Base-by-base conservation (phyloP, 2,888 invertebrate species). In the Macroteleia sp. region DNA sequence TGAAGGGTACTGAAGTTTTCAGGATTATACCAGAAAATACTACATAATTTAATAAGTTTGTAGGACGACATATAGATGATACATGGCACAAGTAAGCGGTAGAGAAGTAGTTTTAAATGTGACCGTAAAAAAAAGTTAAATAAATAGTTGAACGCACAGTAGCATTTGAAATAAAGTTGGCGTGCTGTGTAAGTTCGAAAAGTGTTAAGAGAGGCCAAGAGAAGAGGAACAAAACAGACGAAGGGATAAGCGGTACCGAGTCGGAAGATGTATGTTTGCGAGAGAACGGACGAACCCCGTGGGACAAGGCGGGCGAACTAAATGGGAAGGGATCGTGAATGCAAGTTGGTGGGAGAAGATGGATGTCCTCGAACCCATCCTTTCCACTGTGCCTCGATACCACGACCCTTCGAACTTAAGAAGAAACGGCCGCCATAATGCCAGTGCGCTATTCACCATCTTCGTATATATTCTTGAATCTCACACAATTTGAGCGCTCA, bases 341-440 rank as follows among this genome's bases (percentile, higher is more conserved):
- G 70, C 77, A 42, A 76, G 34, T 57, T 71, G 83, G 88, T 84
- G 86, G 88, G 88, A 83, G 88, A 90, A 91, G 91, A 91, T 90
- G 88, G 86, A 91, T 91, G 89, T 89, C 87, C 90, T 88, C 89
- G 90, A 87, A 85, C 87, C 87, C 86, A 85, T 88, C 89, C 90
- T 86, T 87, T 81, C 82, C 81, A 64, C 77, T 69, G 78, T 81
- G 81, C 82, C 83, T 84, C 83, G 84, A 83, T 83, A 84, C 83
- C 88, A 85, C 89, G 87, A 89, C 86, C 88, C 89, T 85, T 88
- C 82, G 87, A 88, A 87, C 88, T 86, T 86, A 82, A 86, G 84
- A 83, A 86, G 84, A 82, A 87, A 83, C 88, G 89, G 88, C 91
- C 88, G 91, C 91, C 91, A 91, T 91, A 90, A 91, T 91, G 89